Evolutionary conservation across 2,888 invertebrate species (phyloP).

Genomic region (Cartodere bifasciata): DNA sequence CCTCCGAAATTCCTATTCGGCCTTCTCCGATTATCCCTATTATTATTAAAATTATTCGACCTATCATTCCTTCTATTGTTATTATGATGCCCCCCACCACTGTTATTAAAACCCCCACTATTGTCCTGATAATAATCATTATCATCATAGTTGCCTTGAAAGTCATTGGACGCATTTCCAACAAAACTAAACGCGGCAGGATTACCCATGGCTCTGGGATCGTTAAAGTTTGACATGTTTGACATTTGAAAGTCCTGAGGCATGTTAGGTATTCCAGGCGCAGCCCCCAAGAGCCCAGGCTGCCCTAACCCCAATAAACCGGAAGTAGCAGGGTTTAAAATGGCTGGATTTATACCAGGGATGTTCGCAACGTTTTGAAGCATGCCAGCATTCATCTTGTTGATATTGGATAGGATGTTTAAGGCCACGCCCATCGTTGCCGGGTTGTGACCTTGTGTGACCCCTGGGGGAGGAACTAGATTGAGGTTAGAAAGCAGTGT

Average conservation of each 20-base stretch:
- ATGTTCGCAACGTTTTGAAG: slow-evolving; percentile 15
- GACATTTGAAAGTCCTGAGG: slow-evolving; percentile 31
- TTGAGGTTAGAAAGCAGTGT: slow-evolving; percentile 51
- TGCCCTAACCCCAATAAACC: slow-evolving; percentile 37
- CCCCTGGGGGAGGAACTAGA: slow-evolving; percentile 23
- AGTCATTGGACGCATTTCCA: slow-evolving; percentile 36
- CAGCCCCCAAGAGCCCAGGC: slow-evolving; percentile 41
- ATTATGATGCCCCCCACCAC: slow-evolving; percentile 26
- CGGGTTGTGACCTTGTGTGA: slow-evolving; percentile 25
- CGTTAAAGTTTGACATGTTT: slow-evolving; percentile 21
- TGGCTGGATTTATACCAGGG: slow-evolving; percentile 38
- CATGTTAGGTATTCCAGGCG: slow-evolving; percentile 34
- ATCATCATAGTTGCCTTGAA: slow-evolving; percentile 35
- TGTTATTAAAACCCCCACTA: slow-evolving; percentile 30
- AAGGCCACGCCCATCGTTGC: slow-evolving; percentile 35
- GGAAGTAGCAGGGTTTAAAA: slow-evolving; percentile 41
- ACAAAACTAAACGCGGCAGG: slow-evolving; percentile 28
- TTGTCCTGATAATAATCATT: slow-evolving; percentile 37
- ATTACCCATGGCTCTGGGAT: slow-evolving; percentile 2
- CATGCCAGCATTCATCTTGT: slow-evolving; percentile 18
- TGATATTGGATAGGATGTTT: slow-evolving; percentile 29
- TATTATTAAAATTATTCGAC: slow-evolving; percentile 22
- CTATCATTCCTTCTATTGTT: slow-evolving; percentile 17
- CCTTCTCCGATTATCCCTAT: slow-evolving; percentile 18
- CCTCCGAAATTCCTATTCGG: slow-evolving; percentile 33